Base-by-base conservation (phyloP, 2,797 vertebrate genomes). In the Acrossocheilus wenchowensis region DNA sequence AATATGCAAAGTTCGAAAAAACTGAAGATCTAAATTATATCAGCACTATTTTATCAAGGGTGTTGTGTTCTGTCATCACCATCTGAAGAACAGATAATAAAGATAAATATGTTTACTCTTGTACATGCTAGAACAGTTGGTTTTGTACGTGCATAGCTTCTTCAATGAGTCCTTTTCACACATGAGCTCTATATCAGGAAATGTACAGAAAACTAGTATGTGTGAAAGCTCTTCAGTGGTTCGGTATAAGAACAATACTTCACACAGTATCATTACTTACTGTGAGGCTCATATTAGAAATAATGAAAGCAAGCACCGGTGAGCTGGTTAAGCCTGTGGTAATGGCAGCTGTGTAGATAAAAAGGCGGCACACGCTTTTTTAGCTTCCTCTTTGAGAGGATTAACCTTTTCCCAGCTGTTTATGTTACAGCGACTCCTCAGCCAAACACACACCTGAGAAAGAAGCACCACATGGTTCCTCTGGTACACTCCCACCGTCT, bases 361-460 rank as follows among this genome's bases (percentile, higher is more conserved):
- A 92, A 45, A 66, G 26, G 34, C 48, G 41, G 15, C 69, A 78
- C 36, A 66, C 3, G 17, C 86, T 90, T 89, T 92, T 91, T 90
- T 90, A 91, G 93, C 90, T 86, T 91, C 90, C 90, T 94, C 93
- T 95, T 92, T 92, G 91, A 92, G 91, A 92, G 91, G 90, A 95
- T 95, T 94, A 95, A 95, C 94, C 95, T 95, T 93, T 94, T 90
- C 92, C 92, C 92, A 88, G 91, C 84, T 84, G 78, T 91, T 89
- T 92, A 87, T 90, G 86, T 91, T 91, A 82, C 68, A 91, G 87
- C 68, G 85, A 83, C 89, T 88, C 87, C 83, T 87, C 54, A 87
- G 88, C 78, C 83, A 90, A 82, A 81, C 78, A 69, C 69, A 85
- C 77, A 83, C 86, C 87, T 87, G 83, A 84, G 77, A 93, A 41